Evolutionary conservation across 1,140 invertebrate species (phyloP).

Genomic region (Xylocopa sonorina): DNA sequence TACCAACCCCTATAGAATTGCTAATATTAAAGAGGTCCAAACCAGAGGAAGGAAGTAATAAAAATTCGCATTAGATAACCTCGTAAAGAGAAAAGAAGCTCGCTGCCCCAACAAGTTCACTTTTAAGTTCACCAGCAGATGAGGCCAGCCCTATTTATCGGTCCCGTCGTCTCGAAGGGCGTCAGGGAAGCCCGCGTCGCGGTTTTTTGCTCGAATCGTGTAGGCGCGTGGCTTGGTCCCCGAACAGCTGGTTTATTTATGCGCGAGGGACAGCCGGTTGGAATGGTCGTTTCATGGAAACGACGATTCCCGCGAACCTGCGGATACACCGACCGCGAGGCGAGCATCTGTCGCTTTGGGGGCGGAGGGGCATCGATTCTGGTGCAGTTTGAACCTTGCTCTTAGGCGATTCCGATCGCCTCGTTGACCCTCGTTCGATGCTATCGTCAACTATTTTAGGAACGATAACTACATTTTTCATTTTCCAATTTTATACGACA

Average conservation of each 20-base stretch:
- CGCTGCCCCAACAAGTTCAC: no score
- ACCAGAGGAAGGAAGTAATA: no score
- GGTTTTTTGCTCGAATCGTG: neutral
- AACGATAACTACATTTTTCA: no score
- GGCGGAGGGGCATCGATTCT: neutral
- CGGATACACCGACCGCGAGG: neutral
- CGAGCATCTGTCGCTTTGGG: conserved; percentile 14
- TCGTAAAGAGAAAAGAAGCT: no score
- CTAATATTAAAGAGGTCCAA: no score
- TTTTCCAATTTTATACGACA: no score
- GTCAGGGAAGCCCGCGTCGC: neutral
- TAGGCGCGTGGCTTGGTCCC: conserved; percentile 17
- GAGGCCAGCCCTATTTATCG: no score
- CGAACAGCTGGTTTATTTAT: conserved; percentile 35
- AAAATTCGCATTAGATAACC: no score
- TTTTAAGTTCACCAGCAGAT: no score
- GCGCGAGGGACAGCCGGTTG: conserved; percentile 3
- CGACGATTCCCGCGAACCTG: neutral
- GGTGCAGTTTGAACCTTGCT: neutral
- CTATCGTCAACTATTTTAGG: no score
- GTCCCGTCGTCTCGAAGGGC: neutral
- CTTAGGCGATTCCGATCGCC: neutral
- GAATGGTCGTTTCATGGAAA: conserved; percentile 11
- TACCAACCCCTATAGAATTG: no score
- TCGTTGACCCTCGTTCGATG: no score